phyloP scores from a whole-genome alignment of 2,888 invertebrate genomes.

The Spodoptera picta region DNA sequence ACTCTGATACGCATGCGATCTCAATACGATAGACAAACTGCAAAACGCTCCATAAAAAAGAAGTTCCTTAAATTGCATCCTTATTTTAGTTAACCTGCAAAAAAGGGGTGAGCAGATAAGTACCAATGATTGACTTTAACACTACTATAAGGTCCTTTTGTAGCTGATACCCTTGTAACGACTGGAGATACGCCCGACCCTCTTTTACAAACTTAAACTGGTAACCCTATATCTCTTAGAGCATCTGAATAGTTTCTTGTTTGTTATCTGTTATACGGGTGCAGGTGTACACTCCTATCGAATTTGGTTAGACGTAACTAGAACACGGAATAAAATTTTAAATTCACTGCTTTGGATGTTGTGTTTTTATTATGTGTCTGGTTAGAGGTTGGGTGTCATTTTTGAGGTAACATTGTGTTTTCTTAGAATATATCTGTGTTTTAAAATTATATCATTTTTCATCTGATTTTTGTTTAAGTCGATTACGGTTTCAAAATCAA shows the following conservation, averaged over 20 bases:
- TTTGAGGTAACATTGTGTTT: neutral
- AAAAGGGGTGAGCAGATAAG: constrained; percentile 34
- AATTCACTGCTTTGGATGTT: constrained; percentile 21
- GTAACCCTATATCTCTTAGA: constrained; percentile 40
- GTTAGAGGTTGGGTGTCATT: neutral
- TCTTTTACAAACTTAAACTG: constrained; percentile 45
- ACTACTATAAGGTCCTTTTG: constrained; percentile 36
- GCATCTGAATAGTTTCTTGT: constrained; percentile 50
- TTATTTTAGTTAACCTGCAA: neutral
- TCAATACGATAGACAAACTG: too few species aligned
- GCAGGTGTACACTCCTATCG: constrained; percentile 61
- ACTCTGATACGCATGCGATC: too few species aligned
- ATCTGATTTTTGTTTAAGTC: too few species aligned
- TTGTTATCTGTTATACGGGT: constrained; percentile 52
- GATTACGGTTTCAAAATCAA: too few species aligned
- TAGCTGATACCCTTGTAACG: constrained; percentile 40
- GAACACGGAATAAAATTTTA: constrained; percentile 64
- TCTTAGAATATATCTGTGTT: neutral
- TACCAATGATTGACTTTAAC: constrained; percentile 51
- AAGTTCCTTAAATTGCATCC: constrained; percentile 4
- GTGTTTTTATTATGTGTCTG: neutral
- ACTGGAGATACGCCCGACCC: constrained; percentile 49
- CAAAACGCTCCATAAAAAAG: too few species aligned
- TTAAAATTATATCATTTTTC: too few species aligned
- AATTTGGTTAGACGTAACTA: constrained; percentile 64